These are phyloP conservation scores for Coenonympha arcania DNA, from an alignment of 2,888 invertebrate genomes.

Conservation along the genomic window DNA sequence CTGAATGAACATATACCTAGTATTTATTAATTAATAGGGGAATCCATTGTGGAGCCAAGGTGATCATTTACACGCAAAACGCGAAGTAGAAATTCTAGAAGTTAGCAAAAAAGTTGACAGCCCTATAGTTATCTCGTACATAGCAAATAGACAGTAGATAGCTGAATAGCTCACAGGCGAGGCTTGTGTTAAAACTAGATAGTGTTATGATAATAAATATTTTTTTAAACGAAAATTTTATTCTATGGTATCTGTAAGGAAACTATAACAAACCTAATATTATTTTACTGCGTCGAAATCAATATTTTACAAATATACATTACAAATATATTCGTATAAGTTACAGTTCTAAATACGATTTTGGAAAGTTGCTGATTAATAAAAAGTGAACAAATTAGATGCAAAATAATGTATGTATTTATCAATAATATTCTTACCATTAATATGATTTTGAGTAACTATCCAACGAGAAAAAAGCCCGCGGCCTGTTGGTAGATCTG, in stretches of 20 bases:
- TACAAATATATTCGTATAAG: too few species aligned
- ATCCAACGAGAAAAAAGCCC: constrained; percentile 63
- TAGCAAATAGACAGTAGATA: constrained; percentile 12
- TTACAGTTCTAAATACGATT: too few species aligned
- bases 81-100: background rate
- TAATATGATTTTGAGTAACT: constrained; percentile 65
- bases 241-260: too few species aligned
- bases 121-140: constrained; percentile 22
- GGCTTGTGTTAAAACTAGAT: constrained; percentile 13
- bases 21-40: too few species aligned
- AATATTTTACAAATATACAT: too few species aligned
- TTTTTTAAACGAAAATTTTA: background rate
- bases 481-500: constrained; percentile 63
- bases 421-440: constrained; percentile 51
- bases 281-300: background rate
- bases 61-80: too few species aligned
- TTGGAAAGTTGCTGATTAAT: background rate
- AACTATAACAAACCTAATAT: constrained; percentile 19
- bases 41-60: too few species aligned
- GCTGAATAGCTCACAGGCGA: constrained; percentile 9
- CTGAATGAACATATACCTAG: too few species aligned
- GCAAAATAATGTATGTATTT: too few species aligned
- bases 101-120: background rate
- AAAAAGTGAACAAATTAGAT: too few species aligned
- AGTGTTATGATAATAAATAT: constrained; percentile 7